These are phyloP conservation scores for Crypturellus tataupa DNA, from an alignment of 2,797 vertebrate species.

Conservation along the genomic window DNA sequence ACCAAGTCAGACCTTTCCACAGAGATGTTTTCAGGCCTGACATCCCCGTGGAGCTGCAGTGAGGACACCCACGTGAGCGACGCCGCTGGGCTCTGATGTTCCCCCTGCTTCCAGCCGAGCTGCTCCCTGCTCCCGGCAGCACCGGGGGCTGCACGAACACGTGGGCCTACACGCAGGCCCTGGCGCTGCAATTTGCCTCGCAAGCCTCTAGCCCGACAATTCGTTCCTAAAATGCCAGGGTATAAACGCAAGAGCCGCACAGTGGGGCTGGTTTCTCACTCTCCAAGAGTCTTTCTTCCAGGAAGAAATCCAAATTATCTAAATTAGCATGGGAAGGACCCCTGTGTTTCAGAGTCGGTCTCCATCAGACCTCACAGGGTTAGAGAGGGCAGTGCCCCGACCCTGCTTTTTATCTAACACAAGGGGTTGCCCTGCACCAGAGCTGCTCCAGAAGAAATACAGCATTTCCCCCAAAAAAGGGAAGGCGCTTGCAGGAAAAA, in stretches of 20 bases:
- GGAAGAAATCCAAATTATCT: neutral
- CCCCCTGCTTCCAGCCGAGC: neutral
- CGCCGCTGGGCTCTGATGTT: neutral
- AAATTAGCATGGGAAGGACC: neutral
- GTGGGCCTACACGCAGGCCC: neutral
- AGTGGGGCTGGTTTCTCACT: neutral
- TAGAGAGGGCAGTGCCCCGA: neutral
- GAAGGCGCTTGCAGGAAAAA: neutral
- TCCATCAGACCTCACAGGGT: neutral
- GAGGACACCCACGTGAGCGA: neutral
- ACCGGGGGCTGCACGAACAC: neutral
- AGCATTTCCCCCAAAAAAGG: neutral
- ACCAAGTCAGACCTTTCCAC: rapidly evolving
- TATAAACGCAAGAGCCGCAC: neutral
- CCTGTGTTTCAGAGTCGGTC: neutral
- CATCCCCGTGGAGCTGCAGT: neutral
- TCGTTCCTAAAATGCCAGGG: neutral
- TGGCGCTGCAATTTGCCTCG: neutral
- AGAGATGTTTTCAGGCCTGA: neutral
- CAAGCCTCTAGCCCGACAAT: neutral
- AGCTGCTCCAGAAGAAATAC: neutral
- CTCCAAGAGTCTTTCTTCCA: neutral
- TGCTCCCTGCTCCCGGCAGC: neutral
- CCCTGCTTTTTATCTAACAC: neutral
- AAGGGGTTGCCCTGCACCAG: neutral